Base-by-base conservation (phyloP, 2,888 invertebrate species). In the Hipparchia semele region DNA sequence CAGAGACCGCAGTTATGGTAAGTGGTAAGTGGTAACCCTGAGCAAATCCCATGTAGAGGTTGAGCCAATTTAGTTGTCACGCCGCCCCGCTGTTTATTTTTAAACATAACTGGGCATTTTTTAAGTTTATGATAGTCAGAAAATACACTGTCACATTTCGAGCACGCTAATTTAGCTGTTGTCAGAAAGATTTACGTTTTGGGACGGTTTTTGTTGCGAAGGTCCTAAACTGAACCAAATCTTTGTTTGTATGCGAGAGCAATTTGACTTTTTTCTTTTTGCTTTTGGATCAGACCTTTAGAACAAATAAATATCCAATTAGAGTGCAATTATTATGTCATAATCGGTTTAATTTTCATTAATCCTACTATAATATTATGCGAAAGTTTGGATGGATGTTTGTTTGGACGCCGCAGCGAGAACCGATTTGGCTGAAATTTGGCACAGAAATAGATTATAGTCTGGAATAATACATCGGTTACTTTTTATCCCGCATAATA, bases 21-120 rank as follows among this genome's bases (percentile, higher is more conserved):
- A 54, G 10, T 5, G 12, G 6, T 12, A 8, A 4, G 51, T 69
- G 68, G 69, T 53, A 54, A 61, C 69, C 69, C 61, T 69, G 39
- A 51, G 53, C 33, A 8, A 54, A 39, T 53, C 73, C 67, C 65
- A 51, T 74, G 77, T 78, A 78, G 78, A 79, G 78, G 79, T 78
- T 74, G 80, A 77, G 81, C 84, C 86, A 85, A 87, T 86, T 86
- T 84, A 85, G 78, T 83, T 87, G 85, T 87, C 82, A 83, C 82
- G 77, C 76, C 74, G 68, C 66, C 54, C 68, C 70, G 67, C 58
- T 75, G 77, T 81, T 82, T 83, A 82, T 82, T 83, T 82, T 82
- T 78, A 80, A 83, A 81, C 79, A 79, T 68, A 72, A 72, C 62
- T 66, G 71, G 45, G 58, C 56, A 61, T 72, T 75, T 66, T 72